A percentile compares a stretch with the other conserved stretches of the same genome.
phyloP scores from a whole-genome alignment of 2,797 vertebrate genomes.

The Champsocephalus gunnari region DNA sequence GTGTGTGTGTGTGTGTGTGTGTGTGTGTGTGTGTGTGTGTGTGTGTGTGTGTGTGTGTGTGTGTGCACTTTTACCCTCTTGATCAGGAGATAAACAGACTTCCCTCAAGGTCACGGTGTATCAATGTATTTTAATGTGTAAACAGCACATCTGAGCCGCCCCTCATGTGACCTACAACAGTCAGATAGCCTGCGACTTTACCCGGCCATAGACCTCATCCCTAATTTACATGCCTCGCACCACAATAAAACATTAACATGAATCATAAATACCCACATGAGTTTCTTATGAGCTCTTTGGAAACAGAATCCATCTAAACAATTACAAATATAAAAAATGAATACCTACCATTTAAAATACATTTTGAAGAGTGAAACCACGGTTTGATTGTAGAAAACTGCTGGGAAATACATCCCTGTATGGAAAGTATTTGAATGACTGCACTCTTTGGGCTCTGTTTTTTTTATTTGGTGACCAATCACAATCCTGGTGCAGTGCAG shows the following conservation, averaged over 20 bases:
- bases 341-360: slow-evolving; percentile 6
- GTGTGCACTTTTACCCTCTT: slow-evolving; percentile 12
- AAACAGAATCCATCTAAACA: background rate
- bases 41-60: slow-evolving; percentile 3
- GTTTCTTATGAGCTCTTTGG: slow-evolving; percentile 21
- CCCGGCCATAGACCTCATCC: slow-evolving; percentile 22
- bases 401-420: background rate
- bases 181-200: slow-evolving; percentile 28
- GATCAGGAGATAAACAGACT: slow-evolving; percentile 39
- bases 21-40: slow-evolving; percentile 11
- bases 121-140: slow-evolving; percentile 48
- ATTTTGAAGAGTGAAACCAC: slow-evolving; percentile 17
- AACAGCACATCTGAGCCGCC: slow-evolving; percentile 56
- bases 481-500: background rate
- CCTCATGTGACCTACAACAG: slow-evolving; percentile 47
- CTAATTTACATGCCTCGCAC: slow-evolving; percentile 45
- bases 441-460: background rate
- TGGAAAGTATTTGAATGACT: background rate
- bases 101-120: slow-evolving; percentile 44
- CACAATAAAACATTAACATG: slow-evolving; percentile 34
- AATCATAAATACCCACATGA: slow-evolving; percentile 51
- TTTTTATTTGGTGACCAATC: slow-evolving; percentile 1
- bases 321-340: slow-evolving; percentile 20
- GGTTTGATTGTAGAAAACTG: background rate
- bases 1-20: too few relatives aligned